These are phyloP conservation scores for Botrylloides violaceus DNA, from an alignment of 23 tunicate species.

Conservation along the genomic window DNA sequence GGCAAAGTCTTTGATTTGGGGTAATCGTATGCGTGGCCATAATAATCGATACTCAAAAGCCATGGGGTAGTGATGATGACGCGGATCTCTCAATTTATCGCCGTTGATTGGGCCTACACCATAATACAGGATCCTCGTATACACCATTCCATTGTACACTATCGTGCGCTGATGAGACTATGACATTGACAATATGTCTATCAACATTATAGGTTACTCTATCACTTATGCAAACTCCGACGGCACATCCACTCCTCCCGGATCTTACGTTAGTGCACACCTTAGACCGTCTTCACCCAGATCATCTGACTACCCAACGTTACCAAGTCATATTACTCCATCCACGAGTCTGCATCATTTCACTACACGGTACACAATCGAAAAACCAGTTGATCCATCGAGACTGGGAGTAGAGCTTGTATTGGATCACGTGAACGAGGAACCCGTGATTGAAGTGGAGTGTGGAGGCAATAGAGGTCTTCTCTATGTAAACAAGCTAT, in stretches of 20 bases:
- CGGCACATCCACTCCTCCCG: neutral
- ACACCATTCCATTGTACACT: too few relatives aligned
- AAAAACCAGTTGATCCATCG: slow-evolving; percentile 59
- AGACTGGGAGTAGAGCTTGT: slow-evolving; percentile 51
- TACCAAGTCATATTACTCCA: neutral
- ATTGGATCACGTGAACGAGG: slow-evolving; percentile 36
- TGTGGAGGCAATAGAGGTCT: slow-evolving; percentile 89
- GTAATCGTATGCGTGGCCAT: too few relatives aligned
- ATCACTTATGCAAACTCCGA: neutral
- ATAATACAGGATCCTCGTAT: too few relatives aligned
- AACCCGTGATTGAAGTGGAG: slow-evolving; percentile 79
- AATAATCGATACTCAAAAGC: too few relatives aligned
- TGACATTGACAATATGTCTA: too few relatives aligned
- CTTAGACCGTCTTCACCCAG: neutral
- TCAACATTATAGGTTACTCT: neutral
- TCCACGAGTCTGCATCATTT: slow-evolving; percentile 65
- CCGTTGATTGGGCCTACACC: too few relatives aligned
- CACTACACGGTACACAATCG: slow-evolving; percentile 84
- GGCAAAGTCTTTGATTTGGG: too few relatives aligned
- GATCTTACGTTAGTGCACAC: neutral
- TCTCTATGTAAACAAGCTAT: slow-evolving; percentile 69
- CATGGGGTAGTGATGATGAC: too few relatives aligned
- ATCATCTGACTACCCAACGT: slow-evolving; percentile 9
- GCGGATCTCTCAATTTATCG: too few relatives aligned
- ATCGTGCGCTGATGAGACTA: too few relatives aligned